Evolutionary conservation across 2,888 invertebrate genomes (phyloP).

Genomic region (Hyppa rectilinea): DNA sequence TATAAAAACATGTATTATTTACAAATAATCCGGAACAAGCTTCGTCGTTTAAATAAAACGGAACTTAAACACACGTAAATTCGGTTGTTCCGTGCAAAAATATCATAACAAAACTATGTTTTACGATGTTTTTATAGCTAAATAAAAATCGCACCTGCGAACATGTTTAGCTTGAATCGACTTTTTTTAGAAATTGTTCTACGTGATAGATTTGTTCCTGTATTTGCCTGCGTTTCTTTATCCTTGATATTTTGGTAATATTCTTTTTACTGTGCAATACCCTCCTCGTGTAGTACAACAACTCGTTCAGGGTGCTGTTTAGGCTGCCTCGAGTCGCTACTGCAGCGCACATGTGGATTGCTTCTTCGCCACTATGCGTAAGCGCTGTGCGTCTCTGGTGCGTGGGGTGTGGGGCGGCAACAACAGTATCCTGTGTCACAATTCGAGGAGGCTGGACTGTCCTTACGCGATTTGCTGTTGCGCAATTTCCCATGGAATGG

Average conservation of each 20-base stretch:
- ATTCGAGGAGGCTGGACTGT: too few relatives aligned
- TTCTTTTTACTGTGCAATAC: not conserved
- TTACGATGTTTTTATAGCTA: conserved; percentile 58
- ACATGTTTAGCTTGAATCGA: conserved; percentile 28
- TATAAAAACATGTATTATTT: not conserved
- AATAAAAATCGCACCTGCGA: conserved; percentile 65
- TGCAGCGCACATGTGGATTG: too few relatives aligned
- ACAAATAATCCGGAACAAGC: not conserved
- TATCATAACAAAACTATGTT: conserved; percentile 39
- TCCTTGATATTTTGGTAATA: not conserved
- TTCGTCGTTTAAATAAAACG: conserved; percentile 35
- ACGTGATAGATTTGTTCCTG: not conserved
- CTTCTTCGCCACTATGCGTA: too few relatives aligned
- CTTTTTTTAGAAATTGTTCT: conserved; percentile 34
- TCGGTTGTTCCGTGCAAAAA: conserved; percentile 33
- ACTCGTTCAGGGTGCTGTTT: too few relatives aligned
- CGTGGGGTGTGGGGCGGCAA: too few relatives aligned
- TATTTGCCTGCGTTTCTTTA: not conserved
- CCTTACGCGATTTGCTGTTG: too few relatives aligned
- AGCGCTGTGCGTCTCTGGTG: too few relatives aligned
- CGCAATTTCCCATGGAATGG: too few relatives aligned
- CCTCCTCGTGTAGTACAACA: too few relatives aligned
- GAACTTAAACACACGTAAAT: conserved; percentile 34
- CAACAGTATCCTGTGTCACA: too few relatives aligned
- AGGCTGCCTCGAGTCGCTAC: too few relatives aligned